These are phyloP conservation scores for Mnemiopsis leidyi DNA, from an alignment of 37 sponge, comb jelly and placozoan species.

Conservation along the genomic window DNA sequence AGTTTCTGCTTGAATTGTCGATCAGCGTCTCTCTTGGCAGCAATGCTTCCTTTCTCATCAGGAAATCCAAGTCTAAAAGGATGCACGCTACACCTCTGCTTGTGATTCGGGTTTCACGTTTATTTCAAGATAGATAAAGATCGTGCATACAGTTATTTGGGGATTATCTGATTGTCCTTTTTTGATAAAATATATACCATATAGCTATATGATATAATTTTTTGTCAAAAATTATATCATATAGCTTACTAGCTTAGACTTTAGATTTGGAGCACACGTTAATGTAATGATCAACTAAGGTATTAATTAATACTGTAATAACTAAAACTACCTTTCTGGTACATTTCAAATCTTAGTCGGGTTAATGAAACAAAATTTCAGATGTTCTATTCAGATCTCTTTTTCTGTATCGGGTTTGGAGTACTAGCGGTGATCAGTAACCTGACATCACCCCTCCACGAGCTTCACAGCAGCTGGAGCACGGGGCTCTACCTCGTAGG, in stretches of 20 bases:
- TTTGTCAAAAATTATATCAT: no score
- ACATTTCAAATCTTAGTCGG: no score
- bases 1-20: neutral
- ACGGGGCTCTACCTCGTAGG: neutral
- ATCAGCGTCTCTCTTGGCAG: neutral
- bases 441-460: neutral
- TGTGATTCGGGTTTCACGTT: neutral
- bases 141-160: neutral
- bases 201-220: no score
- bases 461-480: neutral
- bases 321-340: no score
- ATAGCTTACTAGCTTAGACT: no score
- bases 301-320: no score
- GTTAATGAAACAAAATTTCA: neutral
- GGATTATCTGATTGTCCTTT: no score
- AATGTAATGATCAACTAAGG: no score
- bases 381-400: neutral
- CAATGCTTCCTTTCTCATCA: neutral
- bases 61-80: neutral
- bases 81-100: neutral
- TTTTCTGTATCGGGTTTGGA: neutral
- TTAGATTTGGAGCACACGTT: no score
- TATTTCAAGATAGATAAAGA: neutral
- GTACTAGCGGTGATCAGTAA: neutral
- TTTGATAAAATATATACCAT: no score